Conservation (phyloP, 2,888 invertebrate species). For the Laspeyria flexula region DNA sequence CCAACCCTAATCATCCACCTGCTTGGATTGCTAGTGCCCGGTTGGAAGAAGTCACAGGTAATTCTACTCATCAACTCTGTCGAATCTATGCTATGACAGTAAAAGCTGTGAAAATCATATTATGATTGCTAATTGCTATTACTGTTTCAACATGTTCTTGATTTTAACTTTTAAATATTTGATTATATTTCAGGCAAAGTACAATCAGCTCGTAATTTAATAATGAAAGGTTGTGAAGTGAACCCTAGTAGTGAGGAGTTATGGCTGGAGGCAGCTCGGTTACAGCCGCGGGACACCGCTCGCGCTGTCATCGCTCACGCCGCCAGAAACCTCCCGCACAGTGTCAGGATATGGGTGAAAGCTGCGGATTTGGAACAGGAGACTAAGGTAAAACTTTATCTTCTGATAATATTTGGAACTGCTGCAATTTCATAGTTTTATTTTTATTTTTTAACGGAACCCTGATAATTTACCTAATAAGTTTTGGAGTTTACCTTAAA, state of each 20-base stretch:
- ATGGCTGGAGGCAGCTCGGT: constrained; percentile 98
- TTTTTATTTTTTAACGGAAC: too few species aligned
- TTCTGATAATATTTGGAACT: too few species aligned
- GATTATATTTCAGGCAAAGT: constrained; percentile 89
- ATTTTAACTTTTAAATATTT: too few species aligned
- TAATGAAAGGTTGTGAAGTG: constrained; percentile 99
- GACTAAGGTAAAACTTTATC: constrained; percentile 87
- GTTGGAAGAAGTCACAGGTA: constrained; percentile 98
- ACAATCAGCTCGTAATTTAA: constrained; percentile 97
- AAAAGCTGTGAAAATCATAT: too few species aligned
- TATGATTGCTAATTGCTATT: too few species aligned
- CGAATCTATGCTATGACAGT: too few species aligned
- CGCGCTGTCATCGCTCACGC: constrained; percentile 98
- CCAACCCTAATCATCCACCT: constrained; percentile 99
- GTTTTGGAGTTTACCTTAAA: too few species aligned
- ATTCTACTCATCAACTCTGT: neutral
- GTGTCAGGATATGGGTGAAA: constrained; percentile 99
- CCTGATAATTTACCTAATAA: too few species aligned
- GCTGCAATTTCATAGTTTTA: too few species aligned
- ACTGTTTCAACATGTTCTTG: too few species aligned
- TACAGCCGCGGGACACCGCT: constrained; percentile 97
- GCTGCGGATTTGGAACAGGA: constrained; percentile 98
- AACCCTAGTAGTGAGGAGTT: constrained; percentile 98
- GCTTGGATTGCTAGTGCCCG: constrained; percentile 99
- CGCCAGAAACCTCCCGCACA: constrained; percentile 97